phyloP scores from a whole-genome alignment of 2,888 invertebrate genomes.

The Habrosyne pyritoides region DNA sequence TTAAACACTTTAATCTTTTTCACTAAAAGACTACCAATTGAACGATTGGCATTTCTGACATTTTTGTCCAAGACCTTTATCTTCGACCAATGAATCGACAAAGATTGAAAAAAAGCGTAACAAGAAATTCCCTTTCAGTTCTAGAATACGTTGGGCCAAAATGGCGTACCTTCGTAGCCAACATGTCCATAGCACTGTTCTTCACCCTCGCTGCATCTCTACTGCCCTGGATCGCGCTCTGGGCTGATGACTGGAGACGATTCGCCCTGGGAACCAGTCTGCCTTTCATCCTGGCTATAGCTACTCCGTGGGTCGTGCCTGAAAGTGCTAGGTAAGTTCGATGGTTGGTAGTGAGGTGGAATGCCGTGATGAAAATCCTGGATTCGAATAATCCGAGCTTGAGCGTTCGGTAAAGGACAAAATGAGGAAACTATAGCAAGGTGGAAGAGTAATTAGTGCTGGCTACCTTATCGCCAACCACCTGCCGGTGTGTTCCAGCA shows the following conservation, averaged over 20 bases:
- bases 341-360: no score
- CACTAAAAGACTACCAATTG: no score
- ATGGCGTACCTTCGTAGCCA: constrained; percentile 95
- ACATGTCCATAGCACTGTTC: constrained; percentile 95
- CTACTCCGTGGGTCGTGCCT: constrained; percentile 91
- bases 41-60: no score
- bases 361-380: no score
- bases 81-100: neutral
- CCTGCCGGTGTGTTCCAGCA: no score
- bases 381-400: no score
- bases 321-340: constrained; percentile 92
- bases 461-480: no score
- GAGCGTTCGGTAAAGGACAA: no score
- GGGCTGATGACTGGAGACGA: constrained; percentile 90
- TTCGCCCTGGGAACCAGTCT: constrained; percentile 91
- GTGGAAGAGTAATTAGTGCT: no score
- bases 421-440: no score
- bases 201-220: constrained; percentile 91
- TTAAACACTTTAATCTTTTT: no score
- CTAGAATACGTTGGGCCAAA: constrained; percentile 95
- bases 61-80: no score
- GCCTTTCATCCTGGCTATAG: constrained; percentile 87
- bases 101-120: neutral
- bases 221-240: constrained; percentile 93
- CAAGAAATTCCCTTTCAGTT: constrained; percentile 79